phyloP scores from a whole-genome alignment of 2,888 invertebrate species.

The Nowickia ferox region DNA sequence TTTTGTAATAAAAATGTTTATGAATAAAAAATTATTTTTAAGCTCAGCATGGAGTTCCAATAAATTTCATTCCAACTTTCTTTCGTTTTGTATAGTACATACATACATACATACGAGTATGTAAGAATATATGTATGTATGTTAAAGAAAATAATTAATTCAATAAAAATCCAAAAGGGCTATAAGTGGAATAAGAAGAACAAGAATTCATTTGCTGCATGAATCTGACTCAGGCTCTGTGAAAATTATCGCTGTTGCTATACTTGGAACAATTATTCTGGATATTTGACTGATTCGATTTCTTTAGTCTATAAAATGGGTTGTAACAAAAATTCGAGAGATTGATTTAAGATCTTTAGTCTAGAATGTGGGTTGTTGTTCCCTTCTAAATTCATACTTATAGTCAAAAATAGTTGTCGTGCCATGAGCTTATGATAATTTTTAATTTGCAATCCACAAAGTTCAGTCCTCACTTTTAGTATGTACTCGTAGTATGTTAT shows the following conservation, averaged over 20 bases:
- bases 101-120: too few species aligned
- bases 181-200: conserved; percentile 32
- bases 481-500: too few species aligned
- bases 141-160: not conserved
- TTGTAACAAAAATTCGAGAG: not conserved
- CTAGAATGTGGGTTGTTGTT: conserved; percentile 3
- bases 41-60: conserved; percentile 60
- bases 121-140: not conserved
- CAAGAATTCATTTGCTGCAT: conserved; percentile 1
- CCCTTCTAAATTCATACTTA: not conserved
- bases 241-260: conserved; percentile 41
- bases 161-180: conserved; percentile 6
- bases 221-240: not conserved
- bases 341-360: not conserved
- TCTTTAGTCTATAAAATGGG: conserved; percentile 5
- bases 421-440: conserved; percentile 32
- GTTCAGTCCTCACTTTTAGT: too few species aligned
- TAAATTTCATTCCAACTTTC: conserved; percentile 52
- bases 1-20: conserved; percentile 37
- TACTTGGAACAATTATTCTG: not conserved
- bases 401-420: conserved; percentile 50
- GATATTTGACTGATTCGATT: not conserved
- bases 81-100: conserved; percentile 11
- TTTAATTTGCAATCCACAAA: too few species aligned
- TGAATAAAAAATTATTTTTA: conserved; percentile 45